These are phyloP conservation scores for Gallirallus australis DNA, from an alignment of 2,797 vertebrate genomes.

Conservation along the genomic window DNA sequence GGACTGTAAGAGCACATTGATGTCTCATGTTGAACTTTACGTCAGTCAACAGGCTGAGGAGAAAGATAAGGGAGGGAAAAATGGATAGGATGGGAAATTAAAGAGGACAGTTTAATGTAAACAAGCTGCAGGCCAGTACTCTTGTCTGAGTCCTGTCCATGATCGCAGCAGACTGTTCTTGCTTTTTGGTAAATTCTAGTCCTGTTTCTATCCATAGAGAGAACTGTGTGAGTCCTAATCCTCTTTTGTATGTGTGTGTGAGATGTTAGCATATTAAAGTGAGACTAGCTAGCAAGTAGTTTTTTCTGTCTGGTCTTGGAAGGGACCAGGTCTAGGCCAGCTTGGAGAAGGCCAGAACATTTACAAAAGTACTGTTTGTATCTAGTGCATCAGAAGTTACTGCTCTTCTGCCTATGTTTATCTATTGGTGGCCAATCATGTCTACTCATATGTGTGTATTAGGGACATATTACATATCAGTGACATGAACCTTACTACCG, in stretches of 20 bases:
- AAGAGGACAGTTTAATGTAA: not conserved
- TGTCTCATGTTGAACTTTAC: too few relatives aligned
- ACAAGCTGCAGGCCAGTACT: not conserved
- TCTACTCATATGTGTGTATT: rapidly evolving
- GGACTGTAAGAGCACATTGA: too few relatives aligned
- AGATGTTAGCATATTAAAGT: not conserved
- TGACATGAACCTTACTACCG: not conserved
- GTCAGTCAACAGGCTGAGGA: not conserved
- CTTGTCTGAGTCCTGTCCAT: not conserved
- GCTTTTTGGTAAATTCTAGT: not conserved
- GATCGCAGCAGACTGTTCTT: rapidly evolving
- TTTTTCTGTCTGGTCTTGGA: not conserved
- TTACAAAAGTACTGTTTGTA: not conserved
- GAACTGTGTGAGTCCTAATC: not conserved
- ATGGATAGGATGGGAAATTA: not conserved
- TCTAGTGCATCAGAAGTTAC: not conserved
- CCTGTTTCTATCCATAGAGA: not conserved
- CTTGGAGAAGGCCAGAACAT: not conserved
- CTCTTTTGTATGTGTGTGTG: not conserved
- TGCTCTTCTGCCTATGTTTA: not conserved
- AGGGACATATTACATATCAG: too few relatives aligned
- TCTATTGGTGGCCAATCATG: not conserved
- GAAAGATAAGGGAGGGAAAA: not conserved
- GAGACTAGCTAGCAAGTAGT: not conserved
- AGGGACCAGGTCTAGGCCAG: not conserved